Conservation (phyloP, 2,797 vertebrate species). For the Hipposideros larvatus region DNA sequence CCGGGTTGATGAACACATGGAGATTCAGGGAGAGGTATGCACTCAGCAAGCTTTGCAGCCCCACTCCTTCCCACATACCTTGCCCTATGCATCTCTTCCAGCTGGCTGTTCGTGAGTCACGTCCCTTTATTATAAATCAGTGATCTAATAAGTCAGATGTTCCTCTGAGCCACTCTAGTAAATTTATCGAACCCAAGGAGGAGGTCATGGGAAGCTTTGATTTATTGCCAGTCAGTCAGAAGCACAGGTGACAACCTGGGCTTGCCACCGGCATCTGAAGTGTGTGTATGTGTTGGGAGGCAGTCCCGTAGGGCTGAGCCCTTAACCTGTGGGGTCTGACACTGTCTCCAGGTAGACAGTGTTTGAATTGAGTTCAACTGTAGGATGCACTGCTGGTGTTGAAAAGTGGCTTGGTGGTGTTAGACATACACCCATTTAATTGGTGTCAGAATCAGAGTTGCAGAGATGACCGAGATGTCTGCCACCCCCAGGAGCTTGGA, state of each 20-base stretch:
- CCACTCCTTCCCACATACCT: not conserved
- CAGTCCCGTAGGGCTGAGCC: not conserved
- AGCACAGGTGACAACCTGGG: not conserved
- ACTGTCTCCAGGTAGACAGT: not conserved
- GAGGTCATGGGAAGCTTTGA: not conserved
- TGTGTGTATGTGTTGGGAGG: not conserved
- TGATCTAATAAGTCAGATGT: not conserved
- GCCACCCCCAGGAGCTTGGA: not conserved
- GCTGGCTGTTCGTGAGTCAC: not conserved
- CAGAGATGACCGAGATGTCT: not conserved
- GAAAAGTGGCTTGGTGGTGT: not conserved
- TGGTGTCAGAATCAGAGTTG: not conserved
- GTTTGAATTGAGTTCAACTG: not conserved
- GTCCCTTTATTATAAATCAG: not conserved
- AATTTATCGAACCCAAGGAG: not conserved
- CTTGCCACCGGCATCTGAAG: no score
- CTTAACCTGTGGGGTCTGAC: not conserved
- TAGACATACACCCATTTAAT: fast-evolving
- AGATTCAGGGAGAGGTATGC: not conserved
- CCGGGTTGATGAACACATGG: not conserved
- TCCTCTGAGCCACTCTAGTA: not conserved
- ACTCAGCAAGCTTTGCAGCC: not conserved
- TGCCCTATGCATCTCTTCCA: not conserved
- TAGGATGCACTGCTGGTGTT: not conserved
- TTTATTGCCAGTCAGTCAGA: not conserved